A percentile compares a stretch with the other conserved stretches of the same genome.
phyloP scores from a whole-genome alignment of 2,113 vertebrate genomes.

The Platanista minor region DNA sequence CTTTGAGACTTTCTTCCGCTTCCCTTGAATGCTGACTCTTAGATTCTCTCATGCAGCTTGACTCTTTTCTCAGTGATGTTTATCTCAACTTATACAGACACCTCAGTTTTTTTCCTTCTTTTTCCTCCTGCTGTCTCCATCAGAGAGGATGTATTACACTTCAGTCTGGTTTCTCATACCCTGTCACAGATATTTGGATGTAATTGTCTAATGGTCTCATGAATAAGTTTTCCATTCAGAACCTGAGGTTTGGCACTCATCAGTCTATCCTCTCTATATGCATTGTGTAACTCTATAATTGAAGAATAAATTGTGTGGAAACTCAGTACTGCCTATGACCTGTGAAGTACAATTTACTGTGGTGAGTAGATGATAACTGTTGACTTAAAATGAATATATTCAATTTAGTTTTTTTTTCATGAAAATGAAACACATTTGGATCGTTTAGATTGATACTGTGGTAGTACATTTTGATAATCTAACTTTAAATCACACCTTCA shows the following conservation, averaged over 20 bases:
- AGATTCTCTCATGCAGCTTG: neutral
- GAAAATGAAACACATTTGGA: neutral
- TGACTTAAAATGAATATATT: conserved; percentile 7
- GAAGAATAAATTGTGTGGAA: conserved; percentile 52
- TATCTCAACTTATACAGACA: neutral
- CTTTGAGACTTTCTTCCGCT: conserved; percentile 52
- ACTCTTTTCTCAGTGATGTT: conserved; percentile 17
- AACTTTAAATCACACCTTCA: conserved; percentile 12
- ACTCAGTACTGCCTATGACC: neutral
- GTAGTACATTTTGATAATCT: neutral
- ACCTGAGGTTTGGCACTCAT: neutral
- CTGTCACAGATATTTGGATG: neutral
- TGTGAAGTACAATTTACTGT: conserved; percentile 12
- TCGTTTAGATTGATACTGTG: neutral
- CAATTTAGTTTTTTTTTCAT: neutral
- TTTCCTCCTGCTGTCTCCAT: neutral
- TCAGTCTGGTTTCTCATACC: neutral
- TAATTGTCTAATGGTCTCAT: conserved; percentile 13
- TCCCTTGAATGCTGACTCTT: conserved; percentile 43
- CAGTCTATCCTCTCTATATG: neutral
- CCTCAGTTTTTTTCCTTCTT: neutral
- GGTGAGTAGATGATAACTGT: conserved; percentile 14
- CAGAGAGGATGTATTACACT: conserved; percentile 29
- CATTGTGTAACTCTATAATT: conserved; percentile 9
- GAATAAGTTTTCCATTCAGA: conserved; percentile 45